Base-by-base conservation (phyloP, 2,888 invertebrate genomes). In the Eupeodes latifasciatus region DNA sequence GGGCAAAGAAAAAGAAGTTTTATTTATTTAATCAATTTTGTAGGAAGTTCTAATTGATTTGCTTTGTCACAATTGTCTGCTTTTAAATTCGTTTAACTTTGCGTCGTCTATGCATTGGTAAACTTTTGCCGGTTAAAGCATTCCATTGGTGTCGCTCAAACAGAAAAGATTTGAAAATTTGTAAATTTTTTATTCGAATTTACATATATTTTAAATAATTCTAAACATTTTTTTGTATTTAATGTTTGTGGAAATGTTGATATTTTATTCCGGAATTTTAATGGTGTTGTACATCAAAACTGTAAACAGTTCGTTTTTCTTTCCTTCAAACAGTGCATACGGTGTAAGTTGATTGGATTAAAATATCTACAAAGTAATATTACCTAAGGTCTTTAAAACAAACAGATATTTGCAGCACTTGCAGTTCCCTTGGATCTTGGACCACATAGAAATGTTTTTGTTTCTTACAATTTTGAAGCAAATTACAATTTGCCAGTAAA, bases 401-500 rank as follows among this genome's bases (percentile, higher is more conserved):
- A 67, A 40, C 93, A 96, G 96, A 94, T 96, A n/a, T 96, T 96
- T 92, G 91, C 96, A 53, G 96, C 96, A 0, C 94, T 96, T 85
- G 96, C 96, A 0, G 94, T 96, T 44, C 96, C 96, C 0, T 92
- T 97, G 19, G 96, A 96, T 90, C 94, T 96, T 7, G 88, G 88
- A 40, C 96, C 96, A 0, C 95, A 96, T 90, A 95, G 96, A 89
- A 96, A 96, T 91, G 95, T 96, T 19, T 96, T 96, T 90, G 94
- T 96, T 40, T 96, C 96, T 0, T 96, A 96, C 92, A 96, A 96
- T 93, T 96, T 96, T 90, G 96, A 96, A 91, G 95, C 96, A 0
- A 96, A 95, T 91, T 96, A 96, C 93, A 93, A 93, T 89, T 93
- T 95, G 4, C 95, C 96, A 6, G 94, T 92, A 19, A 96, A 96